These are phyloP conservation scores for Limanda limanda DNA, from an alignment of 2,113 vertebrate genomes.

Conservation along the genomic window DNA sequence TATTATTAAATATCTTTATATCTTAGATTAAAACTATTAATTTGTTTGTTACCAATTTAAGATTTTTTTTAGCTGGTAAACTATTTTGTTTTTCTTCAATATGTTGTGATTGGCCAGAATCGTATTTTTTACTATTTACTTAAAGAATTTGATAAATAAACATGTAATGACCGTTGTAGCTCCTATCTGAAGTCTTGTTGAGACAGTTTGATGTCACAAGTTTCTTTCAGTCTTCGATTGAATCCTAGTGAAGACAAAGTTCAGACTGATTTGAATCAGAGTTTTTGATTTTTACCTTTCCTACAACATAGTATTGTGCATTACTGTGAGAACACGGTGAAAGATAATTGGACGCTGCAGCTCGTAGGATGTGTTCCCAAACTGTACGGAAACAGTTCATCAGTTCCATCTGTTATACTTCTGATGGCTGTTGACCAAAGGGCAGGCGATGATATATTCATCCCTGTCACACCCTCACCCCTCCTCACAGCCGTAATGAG, in stretches of 20 bases:
- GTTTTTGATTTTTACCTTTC: slow-evolving; percentile 26
- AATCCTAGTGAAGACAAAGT: neutral
- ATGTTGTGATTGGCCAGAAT: too few species aligned
- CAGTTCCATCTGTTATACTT: slow-evolving; percentile 69
- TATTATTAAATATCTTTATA: too few species aligned
- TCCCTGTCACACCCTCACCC: slow-evolving; percentile 67
- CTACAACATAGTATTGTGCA: slow-evolving; percentile 15
- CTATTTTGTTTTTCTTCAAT: too few species aligned
- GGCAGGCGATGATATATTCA: slow-evolving; percentile 71
- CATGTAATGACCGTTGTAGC: too few species aligned
- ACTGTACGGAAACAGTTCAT: slow-evolving; percentile 62
- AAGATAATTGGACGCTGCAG: slow-evolving; percentile 48
- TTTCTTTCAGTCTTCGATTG: neutral
- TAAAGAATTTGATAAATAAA: too few species aligned
- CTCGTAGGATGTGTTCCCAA: slow-evolving; percentile 49
- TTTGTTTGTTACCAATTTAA: too few species aligned
- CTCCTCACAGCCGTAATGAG: slow-evolving; percentile 64
- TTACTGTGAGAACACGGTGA: slow-evolving; percentile 33
- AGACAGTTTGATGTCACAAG: too few species aligned
- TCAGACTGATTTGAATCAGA: neutral
- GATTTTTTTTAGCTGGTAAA: too few species aligned
- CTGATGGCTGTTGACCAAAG: slow-evolving; percentile 74
- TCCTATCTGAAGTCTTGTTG: too few species aligned
- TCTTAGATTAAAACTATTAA: too few species aligned
- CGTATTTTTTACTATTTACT: too few species aligned